phyloP scores from a whole-genome alignment of 1,140 invertebrate genomes.

The Diorhabda sublineata region DNA sequence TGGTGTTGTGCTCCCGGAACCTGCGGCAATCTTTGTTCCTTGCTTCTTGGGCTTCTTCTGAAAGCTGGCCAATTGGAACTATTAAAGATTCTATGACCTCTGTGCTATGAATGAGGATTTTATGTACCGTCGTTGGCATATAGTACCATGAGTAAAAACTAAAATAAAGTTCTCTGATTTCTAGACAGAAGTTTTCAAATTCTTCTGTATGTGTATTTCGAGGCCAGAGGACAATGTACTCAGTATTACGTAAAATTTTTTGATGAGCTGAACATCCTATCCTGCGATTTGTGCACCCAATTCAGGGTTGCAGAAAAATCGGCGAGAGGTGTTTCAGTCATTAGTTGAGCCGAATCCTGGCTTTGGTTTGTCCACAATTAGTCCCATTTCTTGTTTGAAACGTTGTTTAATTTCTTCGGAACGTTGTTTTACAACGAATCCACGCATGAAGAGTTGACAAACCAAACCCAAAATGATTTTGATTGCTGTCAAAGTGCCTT shows the following conservation, averaged over 20 bases:
- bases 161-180: constrained; percentile 30
- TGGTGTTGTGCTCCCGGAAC: constrained; percentile 8
- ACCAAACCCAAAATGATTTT: constrained; percentile 14
- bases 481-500: not conserved
- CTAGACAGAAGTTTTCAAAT: constrained; percentile 2
- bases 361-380: constrained; percentile 19
- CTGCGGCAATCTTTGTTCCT: constrained; percentile 5
- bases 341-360: constrained; percentile 15
- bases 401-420: constrained; percentile 17
- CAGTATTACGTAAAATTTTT: not conserved
- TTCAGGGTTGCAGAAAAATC: constrained; percentile 16
- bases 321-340: constrained; percentile 15
- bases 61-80: constrained; percentile 35
- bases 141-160: constrained; percentile 37
- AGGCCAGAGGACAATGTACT: not conserved
- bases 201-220: constrained; percentile 5
- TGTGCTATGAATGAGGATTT: constrained; percentile 38
- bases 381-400: constrained; percentile 24
- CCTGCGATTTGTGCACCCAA: constrained; percentile 6
- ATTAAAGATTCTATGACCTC: constrained; percentile 28
- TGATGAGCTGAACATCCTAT: not conserved
- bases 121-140: constrained; percentile 41
- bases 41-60: constrained; percentile 22
- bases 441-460: constrained; percentile 18
- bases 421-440: constrained; percentile 14